Evolutionary conservation across 2,888 invertebrate species (phyloP).

Genomic region (Coelinius sp.): DNA sequence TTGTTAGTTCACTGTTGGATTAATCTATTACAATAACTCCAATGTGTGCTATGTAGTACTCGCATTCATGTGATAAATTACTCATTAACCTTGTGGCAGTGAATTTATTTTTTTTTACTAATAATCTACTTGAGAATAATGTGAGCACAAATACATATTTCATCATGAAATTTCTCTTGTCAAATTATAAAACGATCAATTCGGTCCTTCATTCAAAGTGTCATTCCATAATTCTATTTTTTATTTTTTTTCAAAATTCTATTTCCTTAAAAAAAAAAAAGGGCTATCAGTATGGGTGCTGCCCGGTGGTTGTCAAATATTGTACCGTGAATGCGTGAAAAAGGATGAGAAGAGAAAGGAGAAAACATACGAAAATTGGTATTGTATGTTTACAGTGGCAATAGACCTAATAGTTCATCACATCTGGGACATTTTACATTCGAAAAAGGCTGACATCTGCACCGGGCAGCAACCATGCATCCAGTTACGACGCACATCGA

Average conservation of each 20-base stretch:
- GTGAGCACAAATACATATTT: constrained; percentile 16
- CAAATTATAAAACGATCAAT: not conserved
- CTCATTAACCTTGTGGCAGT: no score
- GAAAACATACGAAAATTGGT: constrained; percentile 62
- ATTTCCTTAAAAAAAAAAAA: constrained; percentile 26
- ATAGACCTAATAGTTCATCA: constrained; percentile 99
- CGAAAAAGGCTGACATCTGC: constrained; percentile 71
- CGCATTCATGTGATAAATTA: not conserved
- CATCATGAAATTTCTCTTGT: constrained; percentile 6
- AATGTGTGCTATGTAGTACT: not conserved
- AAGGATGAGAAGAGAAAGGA: constrained; percentile 27
- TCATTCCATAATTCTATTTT: not conserved
- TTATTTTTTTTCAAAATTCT: not conserved
- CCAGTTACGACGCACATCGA: constrained; percentile 67
- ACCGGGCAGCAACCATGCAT: constrained; percentile 72
- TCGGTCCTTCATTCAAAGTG: not conserved
- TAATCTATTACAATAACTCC: constrained; percentile 29
- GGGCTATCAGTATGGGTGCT: constrained; percentile 62
- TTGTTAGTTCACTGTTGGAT: no score
- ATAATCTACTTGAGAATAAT: constrained; percentile 12
- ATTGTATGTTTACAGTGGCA: constrained; percentile 89
- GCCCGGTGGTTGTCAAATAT: constrained; percentile 61
- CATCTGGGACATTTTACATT: constrained; percentile 95
- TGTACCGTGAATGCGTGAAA: constrained; percentile 10
- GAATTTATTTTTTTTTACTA: not conserved